Conservation (phyloP, 2,888 invertebrate genomes). For the Acanthosepion lycidas region DNA sequence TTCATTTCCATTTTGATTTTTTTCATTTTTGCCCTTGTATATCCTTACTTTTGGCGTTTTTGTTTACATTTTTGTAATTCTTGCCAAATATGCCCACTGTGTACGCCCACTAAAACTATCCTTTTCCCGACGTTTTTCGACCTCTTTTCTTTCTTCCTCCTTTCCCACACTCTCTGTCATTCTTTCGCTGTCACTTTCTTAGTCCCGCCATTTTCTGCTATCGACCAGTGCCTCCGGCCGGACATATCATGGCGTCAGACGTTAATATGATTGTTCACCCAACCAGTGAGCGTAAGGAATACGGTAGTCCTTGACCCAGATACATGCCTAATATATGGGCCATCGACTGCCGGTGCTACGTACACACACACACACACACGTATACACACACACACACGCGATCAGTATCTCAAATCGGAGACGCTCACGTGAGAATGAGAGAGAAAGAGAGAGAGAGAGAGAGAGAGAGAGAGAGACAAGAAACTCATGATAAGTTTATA, state of each 20-base stretch:
- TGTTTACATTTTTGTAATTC: too few relatives aligned
- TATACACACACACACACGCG: neutral
- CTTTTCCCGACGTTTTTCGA: too few relatives aligned
- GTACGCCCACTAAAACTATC: too few relatives aligned
- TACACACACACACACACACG: neutral
- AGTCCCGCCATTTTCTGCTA: too few relatives aligned
- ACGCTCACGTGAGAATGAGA: neutral
- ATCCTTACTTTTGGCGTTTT: too few relatives aligned
- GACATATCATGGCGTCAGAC: conserved; percentile 33
- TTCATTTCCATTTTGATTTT: too few relatives aligned
- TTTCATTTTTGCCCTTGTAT: too few relatives aligned
- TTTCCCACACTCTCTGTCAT: too few relatives aligned
- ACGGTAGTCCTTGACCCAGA: neutral
- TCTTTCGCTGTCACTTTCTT: too few relatives aligned
- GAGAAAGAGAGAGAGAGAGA: neutral
- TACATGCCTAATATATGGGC: conserved; percentile 33
- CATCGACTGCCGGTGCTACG: neutral
- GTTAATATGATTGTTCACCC: conserved; percentile 33
- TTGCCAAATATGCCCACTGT: too few relatives aligned
- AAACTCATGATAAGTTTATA: neutral
- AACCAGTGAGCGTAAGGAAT: neutral
- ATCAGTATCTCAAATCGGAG: neutral
- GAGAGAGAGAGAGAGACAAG: neutral
- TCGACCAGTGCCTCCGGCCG: neutral
- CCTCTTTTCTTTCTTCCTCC: too few relatives aligned